These are phyloP conservation scores for Apteryx owenii DNA, from an alignment of 2,113 vertebrate genomes.

Conservation along the genomic window DNA sequence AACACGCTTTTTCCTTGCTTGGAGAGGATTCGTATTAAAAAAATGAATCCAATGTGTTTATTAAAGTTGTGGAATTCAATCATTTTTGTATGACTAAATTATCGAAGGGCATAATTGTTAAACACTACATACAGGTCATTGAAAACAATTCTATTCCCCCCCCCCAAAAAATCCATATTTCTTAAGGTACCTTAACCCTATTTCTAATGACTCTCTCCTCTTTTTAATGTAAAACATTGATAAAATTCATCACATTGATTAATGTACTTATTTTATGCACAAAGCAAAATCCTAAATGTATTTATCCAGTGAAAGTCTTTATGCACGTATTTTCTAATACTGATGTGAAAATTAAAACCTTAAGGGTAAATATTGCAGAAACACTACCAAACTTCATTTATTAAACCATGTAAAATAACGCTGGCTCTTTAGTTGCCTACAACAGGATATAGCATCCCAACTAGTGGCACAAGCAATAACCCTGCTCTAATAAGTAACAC, in stretches of 20 bases:
- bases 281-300: constrained; percentile 65
- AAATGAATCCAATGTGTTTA: background rate
- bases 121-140: background rate
- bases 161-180: background rate
- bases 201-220: background rate
- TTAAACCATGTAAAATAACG: constrained; percentile 67
- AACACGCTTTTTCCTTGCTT: background rate
- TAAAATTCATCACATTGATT: constrained; percentile 73
- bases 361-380: constrained; percentile 56
- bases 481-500: constrained; percentile 63
- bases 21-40: background rate
- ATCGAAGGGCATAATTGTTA: background rate
- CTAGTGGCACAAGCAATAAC: constrained; percentile 62
- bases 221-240: background rate
- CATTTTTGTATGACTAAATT: background rate
- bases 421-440: constrained; percentile 32
- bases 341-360: constrained; percentile 73
- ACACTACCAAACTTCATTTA: constrained; percentile 66
- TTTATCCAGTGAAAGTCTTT: constrained; percentile 63
- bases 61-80: constrained; percentile 3
- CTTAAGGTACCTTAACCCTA: constrained; percentile 17
- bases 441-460: constrained; percentile 52
- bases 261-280: constrained; percentile 76
- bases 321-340: constrained; percentile 62
- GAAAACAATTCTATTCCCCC: background rate